These are phyloP conservation scores for Paramormyrops hopkinsi DNA, from an alignment of 2,797 vertebrate genomes.

Conservation along the genomic window DNA sequence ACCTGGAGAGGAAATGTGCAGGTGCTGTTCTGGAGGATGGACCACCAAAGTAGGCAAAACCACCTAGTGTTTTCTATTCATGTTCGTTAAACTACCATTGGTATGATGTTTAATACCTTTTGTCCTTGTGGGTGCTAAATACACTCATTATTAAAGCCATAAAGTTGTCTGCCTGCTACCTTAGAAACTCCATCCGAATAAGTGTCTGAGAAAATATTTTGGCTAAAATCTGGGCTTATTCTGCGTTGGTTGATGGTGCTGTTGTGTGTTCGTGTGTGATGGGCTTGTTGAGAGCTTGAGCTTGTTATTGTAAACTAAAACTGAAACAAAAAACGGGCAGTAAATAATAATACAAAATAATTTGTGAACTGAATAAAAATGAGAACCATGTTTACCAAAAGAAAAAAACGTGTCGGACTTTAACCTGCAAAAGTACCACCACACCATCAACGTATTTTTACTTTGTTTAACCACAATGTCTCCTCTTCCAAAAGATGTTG, in stretches of 20 bases:
- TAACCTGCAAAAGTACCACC: not conserved
- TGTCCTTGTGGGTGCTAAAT: no score
- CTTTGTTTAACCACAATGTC: not conserved
- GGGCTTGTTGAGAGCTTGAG: not conserved
- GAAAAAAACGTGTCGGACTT: not conserved
- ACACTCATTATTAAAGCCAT: no score
- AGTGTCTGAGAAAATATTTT: no score
- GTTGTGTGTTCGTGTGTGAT: not conserved
- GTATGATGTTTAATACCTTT: no score
- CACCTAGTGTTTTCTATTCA: no score
- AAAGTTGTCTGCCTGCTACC: no score
- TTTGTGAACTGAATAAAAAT: not conserved
- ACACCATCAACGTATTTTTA: not conserved
- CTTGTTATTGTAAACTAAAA: not conserved
- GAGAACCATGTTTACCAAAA: not conserved
- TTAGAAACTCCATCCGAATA: no score
- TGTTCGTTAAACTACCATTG: no score
- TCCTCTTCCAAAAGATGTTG: not conserved
- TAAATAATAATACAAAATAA: not conserved
- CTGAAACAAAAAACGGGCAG: not conserved
- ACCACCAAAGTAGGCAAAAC: no score
- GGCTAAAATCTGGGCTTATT: not conserved
- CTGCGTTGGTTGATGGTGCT: not conserved
- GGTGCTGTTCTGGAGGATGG: no score
- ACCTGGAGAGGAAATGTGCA: no score